phyloP scores from a whole-genome alignment of 2,888 invertebrate species.

The Sminthurinus aureus region DNA sequence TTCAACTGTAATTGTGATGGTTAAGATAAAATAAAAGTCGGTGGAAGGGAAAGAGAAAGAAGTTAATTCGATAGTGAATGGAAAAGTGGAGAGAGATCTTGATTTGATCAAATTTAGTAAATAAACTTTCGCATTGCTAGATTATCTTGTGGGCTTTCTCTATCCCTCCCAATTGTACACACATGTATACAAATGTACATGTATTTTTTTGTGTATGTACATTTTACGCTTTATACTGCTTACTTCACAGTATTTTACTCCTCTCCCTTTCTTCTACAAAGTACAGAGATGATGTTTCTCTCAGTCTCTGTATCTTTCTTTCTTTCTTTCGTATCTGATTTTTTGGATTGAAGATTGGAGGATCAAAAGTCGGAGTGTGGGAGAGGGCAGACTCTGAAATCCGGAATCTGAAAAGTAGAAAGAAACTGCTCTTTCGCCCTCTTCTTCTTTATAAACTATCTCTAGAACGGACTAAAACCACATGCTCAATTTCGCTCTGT shows the following conservation, averaged over 20 bases:
- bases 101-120: slow-evolving; percentile 49
- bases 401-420: too few species aligned
- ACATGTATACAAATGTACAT: neutral
- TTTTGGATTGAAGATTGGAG: neutral
- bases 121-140: slow-evolving; percentile 48
- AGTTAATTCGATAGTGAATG: slow-evolving; percentile 49
- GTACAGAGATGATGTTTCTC: neutral
- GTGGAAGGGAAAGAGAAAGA: slow-evolving; percentile 26
- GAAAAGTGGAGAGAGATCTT: slow-evolving; percentile 43
- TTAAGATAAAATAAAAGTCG: slow-evolving; percentile 30
- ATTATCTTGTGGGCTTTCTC: slow-evolving; percentile 19
- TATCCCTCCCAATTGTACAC: neutral
- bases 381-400: neutral
- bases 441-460: too few species aligned
- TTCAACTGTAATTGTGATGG: slow-evolving; percentile 34
- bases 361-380: neutral
- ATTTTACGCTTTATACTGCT: neutral
- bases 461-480: too few species aligned
- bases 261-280: slow-evolving; percentile 17
- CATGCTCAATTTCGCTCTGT: too few species aligned
- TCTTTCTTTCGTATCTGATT: slow-evolving; percentile 9
- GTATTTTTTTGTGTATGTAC: slow-evolving; percentile 11
- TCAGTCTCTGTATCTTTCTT: slow-evolving; percentile 9
- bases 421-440: too few species aligned
- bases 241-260: neutral